A percentile compares a stretch with the other conserved stretches of the same genome.
These are phyloP conservation scores for Caretta caretta DNA, from an alignment of 2,113 vertebrate species.

Conservation along the genomic window DNA sequence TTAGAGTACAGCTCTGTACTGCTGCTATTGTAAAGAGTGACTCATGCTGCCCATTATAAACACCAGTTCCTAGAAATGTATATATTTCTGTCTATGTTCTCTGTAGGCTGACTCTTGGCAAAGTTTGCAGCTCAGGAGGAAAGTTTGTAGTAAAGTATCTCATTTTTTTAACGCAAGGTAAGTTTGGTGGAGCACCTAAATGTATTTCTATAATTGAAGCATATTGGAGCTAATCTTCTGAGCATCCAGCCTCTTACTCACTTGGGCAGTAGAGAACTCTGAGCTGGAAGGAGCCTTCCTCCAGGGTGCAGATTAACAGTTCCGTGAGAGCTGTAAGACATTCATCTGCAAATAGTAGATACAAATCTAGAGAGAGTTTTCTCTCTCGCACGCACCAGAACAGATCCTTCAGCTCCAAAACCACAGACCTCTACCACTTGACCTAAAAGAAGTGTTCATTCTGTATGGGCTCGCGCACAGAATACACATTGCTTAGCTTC, in stretches of 20 bases:
- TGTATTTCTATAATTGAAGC: background rate
- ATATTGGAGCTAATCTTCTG: background rate
- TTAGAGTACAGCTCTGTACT: conserved; percentile 28
- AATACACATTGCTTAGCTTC: background rate
- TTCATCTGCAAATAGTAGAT: accelerated
- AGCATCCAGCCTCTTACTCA: background rate
- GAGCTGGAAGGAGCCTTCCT: background rate
- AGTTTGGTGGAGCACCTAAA: background rate
- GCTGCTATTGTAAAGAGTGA: conserved; percentile 56
- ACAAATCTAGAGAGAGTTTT: background rate
- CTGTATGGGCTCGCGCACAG: background rate
- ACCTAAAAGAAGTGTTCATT: background rate
- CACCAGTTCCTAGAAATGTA: conserved; percentile 13
- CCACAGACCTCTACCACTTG: background rate
- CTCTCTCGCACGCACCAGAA: accelerated
- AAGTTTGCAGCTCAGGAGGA: background rate
- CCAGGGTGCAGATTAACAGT: background rate
- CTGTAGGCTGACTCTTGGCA: conserved; percentile 18
- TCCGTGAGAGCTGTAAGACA: background rate
- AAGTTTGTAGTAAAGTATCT: conserved; percentile 4
- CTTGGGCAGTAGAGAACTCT: background rate
- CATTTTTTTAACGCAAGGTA: background rate
- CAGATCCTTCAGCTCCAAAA: accelerated
- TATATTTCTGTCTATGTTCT: conserved; percentile 32
- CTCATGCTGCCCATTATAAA: conserved; percentile 43